Conservation (phyloP, 2,888 invertebrate genomes). For the Patella pellucida region DNA sequence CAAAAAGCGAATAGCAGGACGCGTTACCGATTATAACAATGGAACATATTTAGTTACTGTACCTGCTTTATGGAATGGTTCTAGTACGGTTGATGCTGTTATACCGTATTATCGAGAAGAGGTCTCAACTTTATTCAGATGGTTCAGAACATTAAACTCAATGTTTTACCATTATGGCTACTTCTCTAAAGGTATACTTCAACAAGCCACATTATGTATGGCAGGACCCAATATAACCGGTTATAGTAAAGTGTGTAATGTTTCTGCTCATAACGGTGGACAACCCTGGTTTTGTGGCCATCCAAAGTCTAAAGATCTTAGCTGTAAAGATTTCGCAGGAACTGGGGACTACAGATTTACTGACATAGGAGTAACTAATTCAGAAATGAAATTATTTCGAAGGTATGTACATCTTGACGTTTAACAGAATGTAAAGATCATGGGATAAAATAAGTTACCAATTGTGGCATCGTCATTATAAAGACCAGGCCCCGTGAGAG, state of each 20-base stretch:
- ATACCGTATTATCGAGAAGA: neutral
- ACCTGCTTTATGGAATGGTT: neutral
- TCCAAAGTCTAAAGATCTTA: neutral
- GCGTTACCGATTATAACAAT: neutral
- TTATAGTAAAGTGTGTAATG: conserved; percentile 6
- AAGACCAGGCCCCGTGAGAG: no score
- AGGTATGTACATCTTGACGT: no score
- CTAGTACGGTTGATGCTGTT: neutral
- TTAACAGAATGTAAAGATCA: no score
- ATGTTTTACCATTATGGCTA: conserved; percentile 3
- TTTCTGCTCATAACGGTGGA: neutral
- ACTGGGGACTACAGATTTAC: neutral
- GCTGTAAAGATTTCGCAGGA: neutral
- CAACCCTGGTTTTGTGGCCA: conserved; percentile 1
- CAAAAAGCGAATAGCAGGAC: neutral
- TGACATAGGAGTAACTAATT: neutral
- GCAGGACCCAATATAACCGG: neutral
- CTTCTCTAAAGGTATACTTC: neutral
- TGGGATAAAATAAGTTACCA: no score
- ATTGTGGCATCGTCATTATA: no score
- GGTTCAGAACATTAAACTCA: neutral
- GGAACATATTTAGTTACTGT: neutral
- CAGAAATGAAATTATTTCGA: no score
- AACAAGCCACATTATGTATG: neutral
- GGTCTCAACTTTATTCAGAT: neutral